Percentiles rank a stretch among this genome's conserved stretches.
Evolutionary conservation across 30 jellyfish, hydroid and myxozoan genomes (phyloP).

Genomic region (Aurelia sp.): DNA sequence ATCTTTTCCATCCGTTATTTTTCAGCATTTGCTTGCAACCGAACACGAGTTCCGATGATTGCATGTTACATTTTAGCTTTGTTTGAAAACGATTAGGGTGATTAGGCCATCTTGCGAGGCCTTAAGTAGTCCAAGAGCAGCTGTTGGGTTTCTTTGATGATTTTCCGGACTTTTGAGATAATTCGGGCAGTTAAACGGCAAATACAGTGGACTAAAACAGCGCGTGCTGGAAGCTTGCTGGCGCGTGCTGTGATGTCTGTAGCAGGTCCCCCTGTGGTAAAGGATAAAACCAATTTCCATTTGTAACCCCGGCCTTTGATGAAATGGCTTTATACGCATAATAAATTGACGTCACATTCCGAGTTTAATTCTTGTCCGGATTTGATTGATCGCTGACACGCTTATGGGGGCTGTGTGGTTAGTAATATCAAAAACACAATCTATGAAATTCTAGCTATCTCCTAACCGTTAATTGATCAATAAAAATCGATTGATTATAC

Average conservation of each 20-base stretch:
- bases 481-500: conserved; percentile 6
- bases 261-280: conserved; percentile 41
- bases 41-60: no score
- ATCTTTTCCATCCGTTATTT: no score
- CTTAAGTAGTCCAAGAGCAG: conserved; percentile 1
- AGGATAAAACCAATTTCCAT: not conserved
- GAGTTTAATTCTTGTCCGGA: not conserved
- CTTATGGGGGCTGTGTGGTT: conserved; percentile 18
- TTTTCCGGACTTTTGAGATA: conserved; percentile 4
- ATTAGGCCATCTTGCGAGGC: conserved; percentile 2
- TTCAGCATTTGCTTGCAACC: no score
- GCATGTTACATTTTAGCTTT: no score
- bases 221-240: conserved; percentile 53
- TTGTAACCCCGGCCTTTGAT: not conserved
- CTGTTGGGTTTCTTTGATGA: not conserved
- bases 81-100: not conserved
- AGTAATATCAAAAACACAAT: not conserved
- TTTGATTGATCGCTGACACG: not conserved
- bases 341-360: no score
- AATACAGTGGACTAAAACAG: conserved; percentile 7
- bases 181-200: conserved; percentile 8
- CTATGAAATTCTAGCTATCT: not conserved
- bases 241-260: conserved; percentile 57
- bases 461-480: not conserved
- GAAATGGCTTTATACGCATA: no score